Evolutionary conservation across 2,113 vertebrate species (phyloP).

Genomic region (Procavia capensis): DNA sequence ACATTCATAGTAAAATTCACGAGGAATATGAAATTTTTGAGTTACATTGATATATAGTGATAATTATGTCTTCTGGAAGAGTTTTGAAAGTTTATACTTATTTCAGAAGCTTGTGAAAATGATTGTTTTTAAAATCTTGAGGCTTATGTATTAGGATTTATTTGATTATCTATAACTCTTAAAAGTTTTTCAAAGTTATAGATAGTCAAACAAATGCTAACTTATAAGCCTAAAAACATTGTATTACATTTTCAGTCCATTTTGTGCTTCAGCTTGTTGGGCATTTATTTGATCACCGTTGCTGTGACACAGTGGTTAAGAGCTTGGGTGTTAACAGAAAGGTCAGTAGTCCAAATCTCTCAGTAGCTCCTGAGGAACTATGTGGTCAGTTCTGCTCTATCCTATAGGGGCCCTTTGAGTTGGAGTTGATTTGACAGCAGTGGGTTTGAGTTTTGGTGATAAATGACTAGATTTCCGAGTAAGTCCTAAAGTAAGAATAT

Average conservation of each 20-base stretch:
- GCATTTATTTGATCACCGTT: neutral
- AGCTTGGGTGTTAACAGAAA: too few relatives aligned
- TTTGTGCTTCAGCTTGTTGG: neutral
- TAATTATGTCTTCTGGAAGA: neutral
- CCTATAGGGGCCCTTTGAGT: too few relatives aligned
- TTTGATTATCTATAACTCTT: neutral
- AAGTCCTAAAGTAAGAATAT: neutral
- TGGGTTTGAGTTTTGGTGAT: too few relatives aligned
- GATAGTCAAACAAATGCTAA: neutral
- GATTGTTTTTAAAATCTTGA: neutral
- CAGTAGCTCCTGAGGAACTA: too few relatives aligned
- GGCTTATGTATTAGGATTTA: neutral
- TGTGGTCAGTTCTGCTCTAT: too few relatives aligned
- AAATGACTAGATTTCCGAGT: neutral
- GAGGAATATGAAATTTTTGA: neutral
- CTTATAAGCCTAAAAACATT: neutral
- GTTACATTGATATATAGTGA: neutral
- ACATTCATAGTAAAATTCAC: neutral
- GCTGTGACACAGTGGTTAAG: too few relatives aligned
- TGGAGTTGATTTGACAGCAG: too few relatives aligned
- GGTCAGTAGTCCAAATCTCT: too few relatives aligned
- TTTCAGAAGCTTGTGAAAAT: neutral
- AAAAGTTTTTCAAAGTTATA: constrained; percentile 35
- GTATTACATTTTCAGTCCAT: neutral
- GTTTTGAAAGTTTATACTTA: neutral